Evolutionary conservation across 1,140 invertebrate species (phyloP).

Genomic region (Brachionus plicatilis): DNA sequence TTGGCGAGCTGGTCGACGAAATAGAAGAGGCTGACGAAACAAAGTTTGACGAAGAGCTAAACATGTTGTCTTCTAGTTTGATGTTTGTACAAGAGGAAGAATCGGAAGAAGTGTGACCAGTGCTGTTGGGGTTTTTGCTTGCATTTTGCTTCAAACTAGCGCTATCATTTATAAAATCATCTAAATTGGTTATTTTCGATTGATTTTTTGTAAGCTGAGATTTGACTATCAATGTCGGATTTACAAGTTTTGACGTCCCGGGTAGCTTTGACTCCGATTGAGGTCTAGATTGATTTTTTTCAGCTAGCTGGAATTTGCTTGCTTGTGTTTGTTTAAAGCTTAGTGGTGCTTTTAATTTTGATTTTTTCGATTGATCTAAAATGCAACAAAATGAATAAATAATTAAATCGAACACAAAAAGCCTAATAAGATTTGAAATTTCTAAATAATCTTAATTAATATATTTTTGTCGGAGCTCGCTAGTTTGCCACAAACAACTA

Average conservation of each 20-base stretch:
- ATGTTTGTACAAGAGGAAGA: not conserved
- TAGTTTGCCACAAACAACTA: not conserved
- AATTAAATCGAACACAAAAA: slow-evolving; percentile 8
- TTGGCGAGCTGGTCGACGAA: not conserved
- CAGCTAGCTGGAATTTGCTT: not conserved
- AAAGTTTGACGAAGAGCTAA: not conserved
- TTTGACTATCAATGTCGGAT: not conserved
- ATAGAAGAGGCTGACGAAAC: slow-evolving; percentile 17
- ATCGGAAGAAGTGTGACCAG: not conserved
- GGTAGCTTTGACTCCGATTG: not conserved
- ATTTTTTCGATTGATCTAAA: slow-evolving; percentile 35
- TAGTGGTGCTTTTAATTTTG: slow-evolving; percentile 38
- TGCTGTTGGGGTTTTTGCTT: not conserved
- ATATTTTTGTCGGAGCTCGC: not conserved
- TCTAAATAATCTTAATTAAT: not conserved
- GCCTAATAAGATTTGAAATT: slow-evolving; percentile 25
- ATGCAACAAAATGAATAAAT: not conserved
- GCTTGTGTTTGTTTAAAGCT: slow-evolving; percentile 29
- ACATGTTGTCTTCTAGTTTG: not conserved
- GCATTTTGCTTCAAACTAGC: not conserved
- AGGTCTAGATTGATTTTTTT: not conserved
- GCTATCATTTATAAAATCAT: not conserved
- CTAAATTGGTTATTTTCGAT: slow-evolving; percentile 7
- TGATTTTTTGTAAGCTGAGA: slow-evolving; percentile 13
- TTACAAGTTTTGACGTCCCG: not conserved